Evolutionary conservation across 2,888 invertebrate species (phyloP), one percentile per base, ranked within the genome.

Genomic region (Synanthedon andrenaeformis): DNA sequence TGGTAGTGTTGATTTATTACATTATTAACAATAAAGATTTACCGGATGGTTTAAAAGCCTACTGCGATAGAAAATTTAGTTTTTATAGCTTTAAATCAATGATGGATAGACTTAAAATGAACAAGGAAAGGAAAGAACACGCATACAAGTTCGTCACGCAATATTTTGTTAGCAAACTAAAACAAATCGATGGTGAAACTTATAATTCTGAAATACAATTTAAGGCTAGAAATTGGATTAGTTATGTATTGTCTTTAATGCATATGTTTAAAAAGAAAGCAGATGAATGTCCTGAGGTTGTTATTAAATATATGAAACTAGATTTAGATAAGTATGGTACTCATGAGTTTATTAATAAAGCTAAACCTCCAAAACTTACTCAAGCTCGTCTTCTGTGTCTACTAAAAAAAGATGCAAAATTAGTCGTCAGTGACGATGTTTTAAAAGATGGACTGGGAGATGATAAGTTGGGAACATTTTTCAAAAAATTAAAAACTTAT

Each of bases 401-500:
- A 35, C 57, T 72, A 5, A 72, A 72, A 60, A 51, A 59, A 51
- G 65, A 72, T 52, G 55, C 63, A 12, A 56, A 55, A 49, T 42
- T 58, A 23, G 55, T 62, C 6, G 52, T 60, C 12, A 62, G 61
- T 23, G 49, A 49, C 10, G 53, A 59, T 51, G 54, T 53, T 48
- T 66, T 23, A 60, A 61, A 53, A 11, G 58, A 8, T 45, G n/a
- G 14, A 12, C 45, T 45, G n/a, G 45, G 45, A 2, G 3, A 8
- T 45, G 14, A 13, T 14, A 45, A 12, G 13, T 6, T 45, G 6
- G 45, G 45, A 6, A 13, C 14, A 3, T 58, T 80, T 2, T 55
- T 76, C 12, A 69, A 61, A 51, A 78, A 76, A 60, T 52, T 82
- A 4, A 73, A 62, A 63, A 62, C 72, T 51, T 82, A 78, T 57